Evolutionary conservation across 2,113 vertebrate genomes (phyloP).

Genomic region (Xenopus tropicalis): UCB_Xtro_10.0 CM004447.2:30815501-30816000

Average conservation of each 20-base stretch:
- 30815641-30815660: slow-evolving; percentile 33
- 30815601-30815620: slow-evolving; percentile 43
- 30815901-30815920: too few relatives aligned
- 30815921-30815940: too few relatives aligned
- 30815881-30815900: too few relatives aligned
- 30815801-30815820: neutral
- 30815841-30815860: neutral
- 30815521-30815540: slow-evolving; percentile 46
- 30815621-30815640: slow-evolving; percentile 38
- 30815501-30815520: slow-evolving; percentile 45
- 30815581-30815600: slow-evolving; percentile 38
- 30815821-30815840: slow-evolving; percentile 1
- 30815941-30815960: too few relatives aligned
- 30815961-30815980: too few relatives aligned
- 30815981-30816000: too few relatives aligned
- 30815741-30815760: slow-evolving; percentile 36
- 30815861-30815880: neutral
- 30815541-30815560: slow-evolving; percentile 45
- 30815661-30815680: slow-evolving; percentile 34
- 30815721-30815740: too few relatives aligned
- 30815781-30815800: too few relatives aligned
- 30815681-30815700: slow-evolving; percentile 20
- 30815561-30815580: slow-evolving; percentile 23
- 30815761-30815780: slow-evolving; percentile 28
- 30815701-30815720: slow-evolving; percentile 5